Evolutionary conservation across 2,888 invertebrate species (phyloP).

Genomic region (Eristalinus sepulchralis): DNA sequence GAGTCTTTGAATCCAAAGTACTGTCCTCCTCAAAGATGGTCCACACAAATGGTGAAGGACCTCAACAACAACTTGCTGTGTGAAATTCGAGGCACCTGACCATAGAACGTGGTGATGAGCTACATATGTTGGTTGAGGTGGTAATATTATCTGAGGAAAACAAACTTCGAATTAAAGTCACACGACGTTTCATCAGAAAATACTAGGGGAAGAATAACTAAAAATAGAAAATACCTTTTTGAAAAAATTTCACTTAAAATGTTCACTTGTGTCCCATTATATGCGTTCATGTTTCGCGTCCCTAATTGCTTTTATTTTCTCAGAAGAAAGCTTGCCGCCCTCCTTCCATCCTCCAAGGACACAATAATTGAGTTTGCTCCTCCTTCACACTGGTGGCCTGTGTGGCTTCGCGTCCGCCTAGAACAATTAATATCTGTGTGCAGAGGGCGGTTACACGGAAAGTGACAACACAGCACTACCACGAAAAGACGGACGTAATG

Average conservation of each 20-base stretch:
- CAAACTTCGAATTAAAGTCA: too few species aligned
- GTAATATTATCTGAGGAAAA: too few species aligned
- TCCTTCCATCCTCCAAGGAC: neutral
- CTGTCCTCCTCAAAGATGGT: too few species aligned
- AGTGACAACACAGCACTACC: constrained; percentile 35
- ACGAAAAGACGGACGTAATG: constrained; percentile 31
- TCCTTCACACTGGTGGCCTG: neutral
- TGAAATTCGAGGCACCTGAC: too few species aligned
- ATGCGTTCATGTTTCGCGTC: constrained; percentile 12
- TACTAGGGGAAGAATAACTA: too few species aligned
- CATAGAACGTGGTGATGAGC: too few species aligned
- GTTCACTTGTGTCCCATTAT: constrained; percentile 31
- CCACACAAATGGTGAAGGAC: too few species aligned
- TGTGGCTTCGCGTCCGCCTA: constrained; percentile 8
- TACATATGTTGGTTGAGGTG: too few species aligned
- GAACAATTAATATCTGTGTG: constrained; percentile 40
- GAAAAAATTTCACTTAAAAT: constrained; percentile 39
- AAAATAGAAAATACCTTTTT: neutral
- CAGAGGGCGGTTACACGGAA: constrained; percentile 24
- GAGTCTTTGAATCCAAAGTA: too few species aligned
- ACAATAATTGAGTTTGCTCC: neutral
- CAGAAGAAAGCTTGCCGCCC: constrained; percentile 26
- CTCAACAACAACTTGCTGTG: too few species aligned
- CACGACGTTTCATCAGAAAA: too few species aligned
- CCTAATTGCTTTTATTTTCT: constrained; percentile 25